Base-by-base conservation (phyloP, 1,140 invertebrate species). In the Papilio xuthus region DNA sequence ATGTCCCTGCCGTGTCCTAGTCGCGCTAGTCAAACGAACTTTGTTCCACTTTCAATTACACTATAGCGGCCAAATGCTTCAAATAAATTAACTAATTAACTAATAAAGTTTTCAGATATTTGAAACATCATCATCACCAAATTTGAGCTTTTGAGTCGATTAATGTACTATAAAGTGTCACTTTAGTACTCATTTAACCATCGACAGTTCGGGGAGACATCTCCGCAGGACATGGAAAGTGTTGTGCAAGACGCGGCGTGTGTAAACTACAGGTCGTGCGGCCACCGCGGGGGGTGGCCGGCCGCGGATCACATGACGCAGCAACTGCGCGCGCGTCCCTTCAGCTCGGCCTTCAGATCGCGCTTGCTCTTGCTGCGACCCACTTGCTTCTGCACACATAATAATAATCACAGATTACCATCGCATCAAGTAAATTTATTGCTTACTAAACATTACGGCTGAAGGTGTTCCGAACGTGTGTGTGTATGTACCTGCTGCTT, bases 261-360 rank as follows among this genome's bases (percentile, higher is more conserved):
- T n/a, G 89, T 88, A 85, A 85, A 85, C 89, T 93, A 94, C 81
- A 90, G 92, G 85, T 94, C 93, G 85, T 93, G 90, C 87, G 92
- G 92, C 87, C 93, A 94, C 91, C 93, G 89, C 78, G 92, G 93
- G 18, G 92, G 90, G 89, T 93, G 94, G 94, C 94, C 93, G 90
- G 94, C 94, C 79, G 89, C 90, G 89, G 93, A 94, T 95, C 94
- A 95, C 95, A 95, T 95, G 87, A 95, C 92, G 84, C 94, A 93
- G 84, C 95, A 95, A 80, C 94, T 95, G 84, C 94, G 94, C 79
- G 95, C 94, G 10, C 94, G 85, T 42, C 94, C 94, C 84, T 95
- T 95, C 78, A 95, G 92, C 87, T 95, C 95, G 28, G 94, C 93
- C 83, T 95, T 95, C 84, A 95, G 84, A 81, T 95, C 94, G 6